phyloP scores from a whole-genome alignment of 2,113 vertebrate species.

The Marcusenius ussheri region DNA sequence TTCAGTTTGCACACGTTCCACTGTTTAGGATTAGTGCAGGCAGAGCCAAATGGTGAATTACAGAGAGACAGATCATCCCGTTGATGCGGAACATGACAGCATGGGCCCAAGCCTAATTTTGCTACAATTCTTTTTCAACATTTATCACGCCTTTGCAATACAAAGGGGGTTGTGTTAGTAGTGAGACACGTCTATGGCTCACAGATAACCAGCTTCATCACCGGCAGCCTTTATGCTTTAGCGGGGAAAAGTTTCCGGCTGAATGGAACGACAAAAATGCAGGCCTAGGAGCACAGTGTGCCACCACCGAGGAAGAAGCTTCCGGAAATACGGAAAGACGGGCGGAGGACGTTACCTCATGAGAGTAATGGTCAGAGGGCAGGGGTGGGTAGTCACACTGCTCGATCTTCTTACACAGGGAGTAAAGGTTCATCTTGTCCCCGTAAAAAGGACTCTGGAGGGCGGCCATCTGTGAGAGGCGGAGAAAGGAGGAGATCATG shows the following conservation, averaged over 20 bases:
- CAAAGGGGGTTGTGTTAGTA: not conserved
- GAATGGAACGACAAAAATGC: not conserved
- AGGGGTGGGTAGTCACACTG: constrained; percentile 98
- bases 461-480: constrained; percentile 81
- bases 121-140: not conserved
- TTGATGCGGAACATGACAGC: not conserved
- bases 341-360: constrained; percentile 65
- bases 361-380: constrained; percentile 97
- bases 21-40: not conserved
- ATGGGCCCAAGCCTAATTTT: not conserved
- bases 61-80: not conserved
- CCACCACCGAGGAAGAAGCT: not conserved
- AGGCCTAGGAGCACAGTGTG: not conserved
- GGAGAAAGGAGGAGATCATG: constrained; percentile 22
- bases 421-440: constrained; percentile 98
- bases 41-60: not conserved
- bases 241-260: not conserved
- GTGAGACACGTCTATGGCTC: not conserved
- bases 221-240: not conserved
- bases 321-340: not conserved
- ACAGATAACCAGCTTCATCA: not conserved
- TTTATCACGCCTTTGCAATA: not conserved
- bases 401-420: constrained; percentile 98
- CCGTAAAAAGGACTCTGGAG: constrained; percentile 96
- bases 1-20: not conserved